Percentiles rank a stretch among this genome's conserved stretches.
Conservation (phyloP, 2,113 vertebrate genomes). For the Nyctereutes procyonoides region DNA sequence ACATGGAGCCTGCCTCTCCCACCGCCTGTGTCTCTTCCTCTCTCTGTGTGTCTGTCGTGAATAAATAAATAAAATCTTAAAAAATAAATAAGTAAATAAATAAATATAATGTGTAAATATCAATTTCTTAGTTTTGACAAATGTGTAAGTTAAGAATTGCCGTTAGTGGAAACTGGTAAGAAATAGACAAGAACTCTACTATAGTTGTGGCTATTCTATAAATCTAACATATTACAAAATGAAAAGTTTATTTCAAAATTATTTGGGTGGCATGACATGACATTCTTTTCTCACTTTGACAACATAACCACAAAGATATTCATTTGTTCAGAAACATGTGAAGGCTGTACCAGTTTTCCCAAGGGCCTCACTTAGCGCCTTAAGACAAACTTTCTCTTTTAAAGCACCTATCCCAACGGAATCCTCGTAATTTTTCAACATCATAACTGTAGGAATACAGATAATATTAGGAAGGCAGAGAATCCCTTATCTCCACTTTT, state of each 20-base stretch:
- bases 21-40: not conserved
- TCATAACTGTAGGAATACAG: not conserved
- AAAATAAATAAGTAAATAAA: not conserved
- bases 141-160: not conserved
- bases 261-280: not conserved
- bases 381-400: not conserved
- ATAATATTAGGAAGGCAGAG: not conserved
- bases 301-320: not conserved
- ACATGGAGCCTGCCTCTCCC: not conserved
- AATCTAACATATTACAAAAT: conserved; percentile 5
- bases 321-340: not conserved
- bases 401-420: not conserved
- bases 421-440: not conserved
- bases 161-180: not conserved
- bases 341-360: not conserved
- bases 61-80: not conserved
- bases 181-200: not conserved
- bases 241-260: not conserved
- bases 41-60: too few species aligned
- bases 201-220: not conserved
- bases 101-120: not conserved
- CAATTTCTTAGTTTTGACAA: not conserved
- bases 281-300: not conserved
- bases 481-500: not conserved
- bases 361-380: not conserved